A percentile compares a stretch with the other conserved stretches of the same genome.
phyloP scores from a whole-genome alignment of 2,888 invertebrate species.

The Notodonta ziczac region DNA sequence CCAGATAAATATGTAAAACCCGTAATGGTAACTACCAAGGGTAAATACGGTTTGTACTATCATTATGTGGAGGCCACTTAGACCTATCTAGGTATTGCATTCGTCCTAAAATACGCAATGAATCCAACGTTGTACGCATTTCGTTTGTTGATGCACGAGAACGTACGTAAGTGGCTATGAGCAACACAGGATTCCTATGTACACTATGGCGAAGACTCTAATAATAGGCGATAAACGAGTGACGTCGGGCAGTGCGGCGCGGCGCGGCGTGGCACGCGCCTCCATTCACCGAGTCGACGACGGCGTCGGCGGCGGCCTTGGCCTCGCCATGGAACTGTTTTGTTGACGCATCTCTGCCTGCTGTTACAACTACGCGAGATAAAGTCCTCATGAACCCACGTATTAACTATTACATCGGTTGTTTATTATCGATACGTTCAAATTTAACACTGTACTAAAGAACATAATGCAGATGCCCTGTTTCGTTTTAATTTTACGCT shows the following conservation, averaged over 20 bases:
- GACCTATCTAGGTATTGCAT: no score
- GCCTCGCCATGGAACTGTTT: slow-evolving; percentile 63
- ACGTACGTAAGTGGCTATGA: slow-evolving; percentile 22
- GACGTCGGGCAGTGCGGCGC: slow-evolving; percentile 33
- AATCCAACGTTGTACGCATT: not conserved
- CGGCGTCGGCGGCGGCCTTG: slow-evolving; percentile 67
- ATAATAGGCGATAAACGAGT: slow-evolving; percentile 66
- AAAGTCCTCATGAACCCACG: slow-evolving; percentile 31
- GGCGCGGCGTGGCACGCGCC: slow-evolving; percentile 58
- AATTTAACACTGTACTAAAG: no score
- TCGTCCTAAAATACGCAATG: no score
- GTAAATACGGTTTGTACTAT: no score
- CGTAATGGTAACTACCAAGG: no score
- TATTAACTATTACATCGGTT: slow-evolving; percentile 20
- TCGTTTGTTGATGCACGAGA: slow-evolving; percentile 11
- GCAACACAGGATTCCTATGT: slow-evolving; percentile 31
- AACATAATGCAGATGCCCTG: no score
- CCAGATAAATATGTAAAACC: no score
- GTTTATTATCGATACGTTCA: not conserved
- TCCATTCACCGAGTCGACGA: slow-evolving; percentile 64
- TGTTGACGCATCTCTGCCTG: slow-evolving; percentile 62
- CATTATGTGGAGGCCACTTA: no score
- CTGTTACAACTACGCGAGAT: slow-evolving; percentile 32
- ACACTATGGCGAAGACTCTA: slow-evolving; percentile 58
- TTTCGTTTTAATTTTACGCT: no score